phyloP scores from a whole-genome alignment of 2,797 vertebrate species.

The Pantherophis vulpinus region DNA sequence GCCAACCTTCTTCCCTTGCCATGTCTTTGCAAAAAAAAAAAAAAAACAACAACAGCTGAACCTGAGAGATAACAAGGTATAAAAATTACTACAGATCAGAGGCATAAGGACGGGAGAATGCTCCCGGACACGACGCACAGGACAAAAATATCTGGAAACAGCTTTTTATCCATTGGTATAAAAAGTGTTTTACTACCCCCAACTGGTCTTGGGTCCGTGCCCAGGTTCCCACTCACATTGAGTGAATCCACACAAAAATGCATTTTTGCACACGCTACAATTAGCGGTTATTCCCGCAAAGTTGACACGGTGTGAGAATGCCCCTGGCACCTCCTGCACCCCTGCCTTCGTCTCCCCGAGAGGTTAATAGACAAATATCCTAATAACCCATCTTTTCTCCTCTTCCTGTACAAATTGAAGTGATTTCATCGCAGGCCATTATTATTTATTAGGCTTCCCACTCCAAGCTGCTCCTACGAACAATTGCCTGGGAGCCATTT shows the following conservation, averaged over 20 bases:
- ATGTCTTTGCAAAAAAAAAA: not conserved
- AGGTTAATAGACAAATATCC: not conserved
- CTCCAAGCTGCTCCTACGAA: not conserved
- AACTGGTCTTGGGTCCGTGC: not conserved
- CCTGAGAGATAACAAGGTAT: conserved; percentile 43
- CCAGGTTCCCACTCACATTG: not conserved
- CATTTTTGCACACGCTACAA: not conserved
- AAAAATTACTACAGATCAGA: not conserved
- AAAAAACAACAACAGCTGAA: conserved; percentile 6
- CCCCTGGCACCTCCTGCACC: not conserved
- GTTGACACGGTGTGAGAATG: not conserved
- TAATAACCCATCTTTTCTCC: not conserved
- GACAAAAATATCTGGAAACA: not conserved
- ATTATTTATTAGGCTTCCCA: not conserved
- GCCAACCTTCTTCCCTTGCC: not conserved
- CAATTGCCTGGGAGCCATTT: not conserved
- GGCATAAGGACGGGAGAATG: not conserved
- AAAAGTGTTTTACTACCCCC: not conserved
- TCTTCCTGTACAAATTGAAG: not conserved
- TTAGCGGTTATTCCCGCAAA: not conserved
- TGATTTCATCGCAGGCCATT: not conserved
- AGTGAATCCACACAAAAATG: not conserved
- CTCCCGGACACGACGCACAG: not conserved
- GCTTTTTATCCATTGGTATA: not conserved
- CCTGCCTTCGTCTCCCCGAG: not conserved